Percentiles rank a stretch among this genome's conserved stretches.
Conservation (phyloP, 1,140 invertebrate genomes). For the Trachymyrmex septentrionalis region DNA sequence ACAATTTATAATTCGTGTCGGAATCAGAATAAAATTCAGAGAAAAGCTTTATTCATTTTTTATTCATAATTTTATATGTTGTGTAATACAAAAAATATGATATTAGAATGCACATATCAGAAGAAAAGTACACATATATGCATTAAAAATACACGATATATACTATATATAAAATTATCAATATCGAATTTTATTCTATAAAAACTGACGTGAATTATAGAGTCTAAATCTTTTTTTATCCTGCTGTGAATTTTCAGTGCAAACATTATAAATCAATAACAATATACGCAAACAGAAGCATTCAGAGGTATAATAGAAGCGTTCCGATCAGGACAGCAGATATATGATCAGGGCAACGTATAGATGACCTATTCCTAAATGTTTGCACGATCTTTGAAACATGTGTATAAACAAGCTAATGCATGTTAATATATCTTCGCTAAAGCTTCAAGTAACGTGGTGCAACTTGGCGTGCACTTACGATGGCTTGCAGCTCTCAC, state of each 20-base stretch:
- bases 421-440: constrained; percentile 23
- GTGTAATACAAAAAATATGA: too few relatives aligned
- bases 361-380: constrained; percentile 12
- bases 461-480: neutral
- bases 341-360: neutral
- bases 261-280: neutral
- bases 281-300: neutral
- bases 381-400: constrained; percentile 21
- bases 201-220: neutral
- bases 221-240: neutral
- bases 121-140: neutral
- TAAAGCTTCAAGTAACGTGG: constrained; percentile 14
- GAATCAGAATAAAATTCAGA: neutral
- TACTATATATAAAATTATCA: neutral
- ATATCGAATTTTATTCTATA: neutral
- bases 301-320: neutral
- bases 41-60: neutral
- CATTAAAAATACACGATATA: neutral
- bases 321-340: neutral
- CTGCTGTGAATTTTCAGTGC: neutral
- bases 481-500: neutral
- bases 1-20: neutral
- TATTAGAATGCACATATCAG: too few relatives aligned
- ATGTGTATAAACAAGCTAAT: constrained; percentile 12
- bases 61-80: neutral